Base-by-base conservation (phyloP, 2,888 invertebrate species). In the Drosophila nigritarsus region DNA sequence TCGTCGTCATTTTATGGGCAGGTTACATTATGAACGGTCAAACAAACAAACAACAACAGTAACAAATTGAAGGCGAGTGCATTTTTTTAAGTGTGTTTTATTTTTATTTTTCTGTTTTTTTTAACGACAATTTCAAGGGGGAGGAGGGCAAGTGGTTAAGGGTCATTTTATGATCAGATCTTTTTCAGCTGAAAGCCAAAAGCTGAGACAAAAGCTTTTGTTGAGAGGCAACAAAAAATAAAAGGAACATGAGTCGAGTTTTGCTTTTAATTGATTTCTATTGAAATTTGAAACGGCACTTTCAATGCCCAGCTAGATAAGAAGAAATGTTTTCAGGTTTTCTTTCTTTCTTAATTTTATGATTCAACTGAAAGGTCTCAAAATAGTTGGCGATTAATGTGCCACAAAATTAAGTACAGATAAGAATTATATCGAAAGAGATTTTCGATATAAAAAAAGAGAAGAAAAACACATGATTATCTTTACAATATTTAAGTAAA, bases 271-370 rank as follows among this genome's bases (percentile, higher is more conserved):
- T 86, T 86, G 85, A 86, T 86, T 86, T 86, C 85, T 82, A 86
- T 83, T 82, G 85, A 86, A 86, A 86, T 86, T 76, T 82, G 72
- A 88, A 88, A 86, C 86, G 83, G 88, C 82, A 83, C 78, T 82
- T 86, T 87, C 74, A 73, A 75, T 83, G 75, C 61, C 54, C 61
- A 38, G 15, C 54, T 7, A 73, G 75, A 78, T 78, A 72, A 65
- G 61, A 61, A 32, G 11, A 45, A 9, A 51, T 61, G 29, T 69
- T 36, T 50, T 30, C 24, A 36, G 24, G 18, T 53, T 67, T 36
- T 62, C 30, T 24, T 45, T 34, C 11, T 6, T 36, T 60, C 24
- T 60, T 27, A 18, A 29, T 68, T 73, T 73, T 63, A 77, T 64
- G 69, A 69, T 69, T 65, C 34, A 62, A 32, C 59, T 62, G 62